Conservation (phyloP, 2,113 vertebrate genomes). For the Myotis brandtii region DNA sequence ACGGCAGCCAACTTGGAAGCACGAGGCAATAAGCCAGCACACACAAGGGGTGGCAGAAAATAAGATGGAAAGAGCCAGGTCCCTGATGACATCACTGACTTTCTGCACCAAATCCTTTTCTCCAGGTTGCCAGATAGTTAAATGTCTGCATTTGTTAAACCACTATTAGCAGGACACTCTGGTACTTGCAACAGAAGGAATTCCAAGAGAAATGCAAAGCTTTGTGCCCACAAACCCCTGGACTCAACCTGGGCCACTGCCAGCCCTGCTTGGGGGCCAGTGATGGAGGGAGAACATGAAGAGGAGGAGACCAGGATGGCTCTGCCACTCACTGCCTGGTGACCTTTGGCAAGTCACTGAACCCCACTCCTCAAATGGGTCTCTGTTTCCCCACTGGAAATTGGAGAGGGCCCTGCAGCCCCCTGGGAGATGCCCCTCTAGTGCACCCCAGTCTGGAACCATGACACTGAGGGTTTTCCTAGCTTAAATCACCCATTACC, state of each 20-base stretch:
- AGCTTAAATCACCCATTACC: not conserved
- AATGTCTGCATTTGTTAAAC: not conserved
- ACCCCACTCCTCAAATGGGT: not conserved
- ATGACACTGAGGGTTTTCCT: not conserved
- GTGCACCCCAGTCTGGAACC: not conserved
- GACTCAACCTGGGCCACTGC: not conserved
- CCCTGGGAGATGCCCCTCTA: rapidly evolving
- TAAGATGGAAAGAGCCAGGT: not conserved
- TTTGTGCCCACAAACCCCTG: not conserved
- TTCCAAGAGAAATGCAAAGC: not conserved
- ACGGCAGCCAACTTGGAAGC: not conserved
- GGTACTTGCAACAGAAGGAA: not conserved
- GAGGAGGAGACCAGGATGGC: not conserved
- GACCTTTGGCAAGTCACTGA: not conserved
- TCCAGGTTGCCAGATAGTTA: not conserved
- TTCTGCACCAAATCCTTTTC: not conserved
- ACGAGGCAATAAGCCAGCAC: too few species aligned
- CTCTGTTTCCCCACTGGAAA: not conserved
- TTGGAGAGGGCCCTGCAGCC: too few species aligned
- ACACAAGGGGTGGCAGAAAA: too few species aligned
- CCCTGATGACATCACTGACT: rapidly evolving
- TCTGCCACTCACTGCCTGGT: not conserved
- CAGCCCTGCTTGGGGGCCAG: not conserved
- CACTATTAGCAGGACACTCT: not conserved
- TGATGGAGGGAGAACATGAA: not conserved